These are phyloP conservation scores for Clarias macrocephalus DNA, from an alignment of 2,113 vertebrate species.

Conservation along the genomic window DNA sequence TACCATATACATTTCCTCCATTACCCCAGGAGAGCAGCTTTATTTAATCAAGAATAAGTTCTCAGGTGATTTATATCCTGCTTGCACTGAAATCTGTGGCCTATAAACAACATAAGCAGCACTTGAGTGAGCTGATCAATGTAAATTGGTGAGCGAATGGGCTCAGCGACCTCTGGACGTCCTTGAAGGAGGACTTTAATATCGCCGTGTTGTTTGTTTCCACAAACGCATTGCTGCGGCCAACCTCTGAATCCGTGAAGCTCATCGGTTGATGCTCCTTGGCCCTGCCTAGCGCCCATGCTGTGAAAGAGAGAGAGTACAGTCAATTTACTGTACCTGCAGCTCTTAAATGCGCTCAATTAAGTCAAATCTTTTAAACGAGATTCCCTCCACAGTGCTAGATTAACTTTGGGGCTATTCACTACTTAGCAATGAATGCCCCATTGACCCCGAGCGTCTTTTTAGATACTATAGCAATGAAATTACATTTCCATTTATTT, in stretches of 20 bases:
- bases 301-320: conserved; percentile 1
- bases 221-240: conserved; percentile 9
- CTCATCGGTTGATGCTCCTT: background rate
- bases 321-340: conserved; percentile 1
- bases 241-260: background rate
- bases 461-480: background rate
- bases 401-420: background rate
- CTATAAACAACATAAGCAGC: conserved; percentile 59
- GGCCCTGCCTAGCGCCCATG: background rate
- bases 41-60: conserved; percentile 53
- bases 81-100: conserved; percentile 54
- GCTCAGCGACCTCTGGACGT: conserved; percentile 66
- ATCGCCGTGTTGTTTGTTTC: conserved; percentile 29
- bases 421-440: conserved; percentile 8
- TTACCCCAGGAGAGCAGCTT: conserved; percentile 36
- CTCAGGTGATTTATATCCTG: conserved; percentile 64
- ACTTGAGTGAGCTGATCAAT: conserved; percentile 64
- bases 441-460: background rate
- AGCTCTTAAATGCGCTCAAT: conserved; percentile 8
- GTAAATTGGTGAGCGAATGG: conserved; percentile 64
- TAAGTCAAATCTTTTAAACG: conserved; percentile 12
- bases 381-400: background rate
- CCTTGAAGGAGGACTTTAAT: conserved; percentile 55
- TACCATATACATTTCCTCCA: background rate
- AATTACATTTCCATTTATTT: conserved; percentile 1